Percentiles rank a stretch among this genome's conserved stretches.
These are phyloP conservation scores for Huso huso DNA, from an alignment of 2,797 vertebrate species.

Conservation along the genomic window DNA sequence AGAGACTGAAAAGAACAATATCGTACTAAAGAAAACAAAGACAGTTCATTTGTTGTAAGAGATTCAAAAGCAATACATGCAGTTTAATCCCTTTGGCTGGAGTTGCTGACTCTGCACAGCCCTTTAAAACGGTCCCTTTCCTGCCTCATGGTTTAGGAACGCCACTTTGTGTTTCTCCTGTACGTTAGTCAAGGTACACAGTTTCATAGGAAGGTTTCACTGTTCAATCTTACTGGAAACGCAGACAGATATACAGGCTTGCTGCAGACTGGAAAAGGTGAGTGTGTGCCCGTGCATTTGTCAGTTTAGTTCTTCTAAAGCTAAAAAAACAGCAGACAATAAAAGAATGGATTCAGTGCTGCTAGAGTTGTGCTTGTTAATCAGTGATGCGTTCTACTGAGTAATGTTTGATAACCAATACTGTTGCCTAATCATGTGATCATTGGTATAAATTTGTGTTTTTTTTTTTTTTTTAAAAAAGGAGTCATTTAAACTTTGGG, in stretches of 20 bases:
- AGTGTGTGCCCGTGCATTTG: too few species aligned
- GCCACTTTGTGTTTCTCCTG: constrained; percentile 33
- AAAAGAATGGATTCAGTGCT: neutral
- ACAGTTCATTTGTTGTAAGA: constrained; percentile 41
- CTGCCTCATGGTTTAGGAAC: constrained; percentile 29
- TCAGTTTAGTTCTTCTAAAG: neutral
- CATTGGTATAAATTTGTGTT: too few species aligned
- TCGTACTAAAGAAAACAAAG: constrained; percentile 52
- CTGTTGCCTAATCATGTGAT: too few species aligned
- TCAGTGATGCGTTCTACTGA: too few species aligned
- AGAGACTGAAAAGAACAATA: constrained; percentile 41
- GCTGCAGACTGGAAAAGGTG: too few species aligned
- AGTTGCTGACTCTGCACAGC: constrained; percentile 70
- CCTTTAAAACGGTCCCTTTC: constrained; percentile 50
- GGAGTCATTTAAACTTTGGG: too few species aligned
- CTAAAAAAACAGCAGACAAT: neutral
- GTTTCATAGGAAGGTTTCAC: constrained; percentile 27
- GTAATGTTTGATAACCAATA: too few species aligned
- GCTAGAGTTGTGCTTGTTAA: too few species aligned
- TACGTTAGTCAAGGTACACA: constrained; percentile 37
- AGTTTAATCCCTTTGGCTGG: constrained; percentile 62
- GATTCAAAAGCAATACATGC: constrained; percentile 58
- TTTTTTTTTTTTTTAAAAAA: too few species aligned
- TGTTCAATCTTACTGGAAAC: neutral
- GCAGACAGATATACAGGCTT: too few species aligned